A percentile compares a stretch with the other conserved stretches of the same genome.
phyloP scores from a whole-genome alignment of 53 echinoderm and acorn worm genomes.

The Echinarachnius parma region DNA sequence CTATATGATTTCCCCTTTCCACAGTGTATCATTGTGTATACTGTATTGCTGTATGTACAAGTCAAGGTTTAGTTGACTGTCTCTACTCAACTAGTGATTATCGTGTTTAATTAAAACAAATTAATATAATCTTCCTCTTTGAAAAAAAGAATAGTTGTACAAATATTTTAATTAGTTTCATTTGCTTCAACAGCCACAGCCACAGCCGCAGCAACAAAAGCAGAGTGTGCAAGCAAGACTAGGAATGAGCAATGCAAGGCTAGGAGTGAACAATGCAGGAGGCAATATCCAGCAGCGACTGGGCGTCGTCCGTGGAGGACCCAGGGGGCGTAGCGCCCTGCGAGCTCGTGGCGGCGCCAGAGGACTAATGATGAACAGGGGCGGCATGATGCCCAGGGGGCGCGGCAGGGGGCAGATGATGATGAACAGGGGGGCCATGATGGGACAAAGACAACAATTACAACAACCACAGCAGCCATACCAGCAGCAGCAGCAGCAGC shows the following conservation, averaged over 20 bases:
- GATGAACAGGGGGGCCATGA: constrained; percentile 14
- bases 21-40: too few relatives aligned
- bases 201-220: constrained; percentile 50
- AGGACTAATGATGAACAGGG: constrained; percentile 24
- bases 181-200: not conserved
- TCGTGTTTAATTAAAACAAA: too few relatives aligned
- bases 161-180: not conserved
- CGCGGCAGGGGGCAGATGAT: constrained; percentile 47
- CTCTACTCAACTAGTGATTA: too few relatives aligned
- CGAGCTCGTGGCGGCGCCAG: constrained; percentile 17
- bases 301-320: constrained; percentile 22
- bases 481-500: constrained; percentile 14
- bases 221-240: constrained; percentile 75
- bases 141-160: too few relatives aligned
- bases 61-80: too few relatives aligned
- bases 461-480: constrained; percentile 12
- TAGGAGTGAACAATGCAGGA: constrained; percentile 47
- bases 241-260: constrained; percentile 51
- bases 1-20: too few relatives aligned
- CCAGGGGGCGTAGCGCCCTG: constrained; percentile 27
- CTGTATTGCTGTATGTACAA: too few relatives aligned
- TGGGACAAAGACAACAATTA: not conserved
- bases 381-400: constrained; percentile 43
- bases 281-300: constrained; percentile 42
- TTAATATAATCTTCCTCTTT: too few relatives aligned